These are phyloP conservation scores for Larimichthys crocea DNA, from an alignment of 2,113 vertebrate genomes.

Conservation along the genomic window DNA sequence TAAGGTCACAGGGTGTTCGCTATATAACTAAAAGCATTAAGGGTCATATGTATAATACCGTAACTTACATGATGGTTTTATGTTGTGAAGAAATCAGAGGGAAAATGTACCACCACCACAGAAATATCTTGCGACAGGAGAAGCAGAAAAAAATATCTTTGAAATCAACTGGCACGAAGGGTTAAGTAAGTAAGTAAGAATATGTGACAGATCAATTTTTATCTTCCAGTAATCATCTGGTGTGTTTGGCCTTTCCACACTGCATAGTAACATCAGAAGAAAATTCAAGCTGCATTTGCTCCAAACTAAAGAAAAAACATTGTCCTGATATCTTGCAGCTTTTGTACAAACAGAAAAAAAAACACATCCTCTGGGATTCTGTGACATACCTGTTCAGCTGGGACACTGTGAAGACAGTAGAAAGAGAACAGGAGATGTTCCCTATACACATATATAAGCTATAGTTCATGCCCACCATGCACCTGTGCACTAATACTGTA, in stretches of 20 bases:
- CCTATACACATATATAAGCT: not conserved
- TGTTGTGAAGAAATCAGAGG: not conserved
- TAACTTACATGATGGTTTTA: constrained; percentile 26
- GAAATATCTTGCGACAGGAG: not conserved
- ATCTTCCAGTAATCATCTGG: constrained; percentile 24
- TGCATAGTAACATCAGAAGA: constrained; percentile 1
- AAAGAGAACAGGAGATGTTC: constrained; percentile 4
- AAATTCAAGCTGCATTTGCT: constrained; percentile 18
- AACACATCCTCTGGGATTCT: constrained; percentile 2
- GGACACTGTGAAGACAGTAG: constrained; percentile 3
- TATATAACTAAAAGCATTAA: constrained; percentile 38
- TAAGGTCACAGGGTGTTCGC: constrained; percentile 55
- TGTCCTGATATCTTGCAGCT: constrained; percentile 1
- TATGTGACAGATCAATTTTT: constrained; percentile 30
- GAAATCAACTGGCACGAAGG: constrained; percentile 9
- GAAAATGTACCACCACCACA: not conserved
- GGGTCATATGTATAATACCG: constrained; percentile 6
- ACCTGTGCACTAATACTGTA: not conserved
- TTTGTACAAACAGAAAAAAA: not conserved
- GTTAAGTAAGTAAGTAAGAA: not conserved
- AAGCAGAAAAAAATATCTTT: constrained; percentile 12
- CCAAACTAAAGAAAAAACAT: constrained; percentile 15
- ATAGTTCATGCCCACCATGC: not conserved
- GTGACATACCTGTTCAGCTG: constrained; percentile 16
- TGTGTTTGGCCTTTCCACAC: not conserved